These are phyloP conservation scores for Microtus ochrogaster DNA, from an alignment of 2,113 vertebrate genomes.

Conservation along the genomic window DNA sequence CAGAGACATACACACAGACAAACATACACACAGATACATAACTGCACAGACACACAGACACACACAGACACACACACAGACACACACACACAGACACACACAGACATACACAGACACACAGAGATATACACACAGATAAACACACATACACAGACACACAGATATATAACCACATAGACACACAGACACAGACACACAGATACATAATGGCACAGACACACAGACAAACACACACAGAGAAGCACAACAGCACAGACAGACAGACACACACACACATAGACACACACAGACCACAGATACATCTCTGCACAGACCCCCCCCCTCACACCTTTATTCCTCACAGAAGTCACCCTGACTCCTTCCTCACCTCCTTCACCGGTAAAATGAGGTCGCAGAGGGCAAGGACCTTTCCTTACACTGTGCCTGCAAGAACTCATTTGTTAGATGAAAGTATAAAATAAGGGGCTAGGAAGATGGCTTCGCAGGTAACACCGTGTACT, in stretches of 20 bases:
- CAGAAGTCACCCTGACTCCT: not conserved
- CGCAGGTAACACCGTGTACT: not conserved
- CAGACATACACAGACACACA: not conserved
- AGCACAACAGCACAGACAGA: too few relatives aligned
- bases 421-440: not conserved
- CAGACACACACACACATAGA: not conserved
- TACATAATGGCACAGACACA: too few relatives aligned
- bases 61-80: too few relatives aligned
- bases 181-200: not conserved
- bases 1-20: not conserved
- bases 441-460: not conserved
- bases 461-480: not conserved
- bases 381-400: not conserved
- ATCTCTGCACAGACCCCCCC: rapidly evolving
- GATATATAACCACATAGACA: not conserved
- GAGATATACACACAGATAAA: not conserved
- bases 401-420: not conserved
- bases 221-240: not conserved
- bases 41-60: not conserved
- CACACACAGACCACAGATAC: not conserved
- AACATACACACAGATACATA: not conserved
- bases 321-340: not conserved
- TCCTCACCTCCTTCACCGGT: not conserved
- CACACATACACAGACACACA: not conserved
- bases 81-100: not conserved